Evolutionary conservation across 2,113 vertebrate genomes (phyloP).

Genomic region (Anarhynchus alexandrinus): DNA sequence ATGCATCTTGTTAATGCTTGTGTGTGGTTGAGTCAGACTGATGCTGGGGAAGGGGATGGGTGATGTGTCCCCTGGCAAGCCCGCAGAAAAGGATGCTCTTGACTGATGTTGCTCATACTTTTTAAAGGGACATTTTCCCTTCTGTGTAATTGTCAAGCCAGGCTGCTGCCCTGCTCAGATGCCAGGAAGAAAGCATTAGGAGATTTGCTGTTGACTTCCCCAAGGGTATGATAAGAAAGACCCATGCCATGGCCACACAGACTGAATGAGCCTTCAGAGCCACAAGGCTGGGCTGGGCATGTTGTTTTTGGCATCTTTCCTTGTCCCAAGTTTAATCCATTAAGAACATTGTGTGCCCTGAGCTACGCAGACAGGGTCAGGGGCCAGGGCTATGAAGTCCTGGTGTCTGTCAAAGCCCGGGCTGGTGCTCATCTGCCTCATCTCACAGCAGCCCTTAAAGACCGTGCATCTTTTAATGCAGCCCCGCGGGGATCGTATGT

Average conservation of each 20-base stretch:
- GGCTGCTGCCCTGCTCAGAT: not conserved
- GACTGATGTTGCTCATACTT: not conserved
- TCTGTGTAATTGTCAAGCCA: not conserved
- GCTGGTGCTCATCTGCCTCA: not conserved
- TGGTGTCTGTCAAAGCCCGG: not conserved
- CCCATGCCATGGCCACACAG: not conserved
- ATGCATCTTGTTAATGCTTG: fast-evolving
- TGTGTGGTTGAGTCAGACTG: not conserved
- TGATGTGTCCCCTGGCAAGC: not conserved
- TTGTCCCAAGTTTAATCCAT: not conserved
- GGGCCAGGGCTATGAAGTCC: not conserved
- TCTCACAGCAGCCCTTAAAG: not conserved
- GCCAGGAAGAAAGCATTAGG: not conserved
- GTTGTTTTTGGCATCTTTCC: not conserved
- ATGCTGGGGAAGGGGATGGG: not conserved
- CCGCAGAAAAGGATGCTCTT: not conserved
- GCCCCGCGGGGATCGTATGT: fast-evolving
- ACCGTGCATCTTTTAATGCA: not conserved
- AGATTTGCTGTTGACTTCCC: not conserved
- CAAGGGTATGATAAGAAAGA: not conserved
- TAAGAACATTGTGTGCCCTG: not conserved
- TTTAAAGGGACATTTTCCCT: not conserved
- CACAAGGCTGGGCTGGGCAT: not conserved
- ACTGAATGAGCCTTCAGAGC: not conserved
- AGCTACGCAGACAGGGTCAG: not conserved